Base-by-base conservation (phyloP, 1,140 invertebrate species). In the Drosophila persimilis region DNA sequence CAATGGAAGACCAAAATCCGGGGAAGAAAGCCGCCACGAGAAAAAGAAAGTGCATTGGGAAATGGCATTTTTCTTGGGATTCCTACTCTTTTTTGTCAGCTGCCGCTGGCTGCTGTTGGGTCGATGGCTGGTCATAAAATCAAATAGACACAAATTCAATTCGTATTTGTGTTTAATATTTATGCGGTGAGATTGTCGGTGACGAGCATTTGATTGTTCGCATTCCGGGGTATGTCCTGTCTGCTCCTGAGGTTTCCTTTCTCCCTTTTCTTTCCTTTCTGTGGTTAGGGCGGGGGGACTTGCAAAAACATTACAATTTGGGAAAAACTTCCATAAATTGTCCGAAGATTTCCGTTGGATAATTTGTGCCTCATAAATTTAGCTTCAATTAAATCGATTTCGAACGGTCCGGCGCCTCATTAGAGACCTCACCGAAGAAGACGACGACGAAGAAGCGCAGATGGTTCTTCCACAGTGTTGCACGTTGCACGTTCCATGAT, bases 101-200 rank as follows among this genome's bases (percentile, higher is more conserved):
- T 74, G 66, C 66, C 73, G 54, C 31, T 31, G 31, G 29, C 54
- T 53, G 41, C 54, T 56, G 54, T 13, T 45, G 22, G 22, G 22
- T 41, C 31, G 29, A 63, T 55, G 59, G 45, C 24, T 20, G 44
- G 59, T 31, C 62, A 45, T 69, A 56, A 69, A 76, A 75, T 53
- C 66, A 76, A 73, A 67, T 60, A 60, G 35, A 58, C 63, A 56
- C 52, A 76, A 89, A 89, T 90, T 61, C 69, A 63, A 89, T 73
- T 79, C 75, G 80, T 80, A 89, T 89, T 89, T 85, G 71, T 78
- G 69, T 85, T 89, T 85, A 80, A 85, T 81, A 78, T 89, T 89
- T 85, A 84, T 89, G 80, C 66, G 77, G 71, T 85, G 67, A 77
- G 66, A 57, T 69, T 70, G 26, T 57, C 66, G 69, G 69, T 69